Conservation (phyloP, 2,888 invertebrate species). For the Diarsia brunnea region DNA sequence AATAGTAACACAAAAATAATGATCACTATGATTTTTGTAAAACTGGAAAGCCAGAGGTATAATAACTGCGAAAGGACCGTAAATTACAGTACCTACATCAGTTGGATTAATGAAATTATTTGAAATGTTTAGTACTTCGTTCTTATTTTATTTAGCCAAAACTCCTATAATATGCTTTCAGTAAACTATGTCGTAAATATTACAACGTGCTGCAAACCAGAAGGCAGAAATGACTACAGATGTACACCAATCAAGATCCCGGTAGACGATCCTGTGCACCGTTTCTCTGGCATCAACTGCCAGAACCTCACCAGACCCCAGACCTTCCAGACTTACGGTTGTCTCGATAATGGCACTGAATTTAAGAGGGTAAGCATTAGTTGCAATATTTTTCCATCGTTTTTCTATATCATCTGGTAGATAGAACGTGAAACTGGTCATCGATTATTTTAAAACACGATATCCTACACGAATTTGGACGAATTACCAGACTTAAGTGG, state of each 20-base stretch:
- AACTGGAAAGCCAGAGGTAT: background rate
- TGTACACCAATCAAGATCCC: slow-evolving; percentile 50
- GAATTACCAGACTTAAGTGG: too few species aligned
- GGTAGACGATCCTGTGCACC: slow-evolving; percentile 54
- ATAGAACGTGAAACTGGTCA: background rate
- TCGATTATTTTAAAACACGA: background rate
- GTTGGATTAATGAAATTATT: background rate
- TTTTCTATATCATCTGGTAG: background rate
- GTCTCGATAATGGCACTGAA: slow-evolving; percentile 34
- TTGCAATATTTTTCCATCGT: background rate
- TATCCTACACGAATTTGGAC: too few species aligned
- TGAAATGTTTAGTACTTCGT: background rate
- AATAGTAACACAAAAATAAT: background rate
- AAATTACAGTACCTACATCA: background rate
- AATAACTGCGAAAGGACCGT: background rate
- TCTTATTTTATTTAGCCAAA: background rate
- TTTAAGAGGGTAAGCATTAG: slow-evolving; percentile 40
- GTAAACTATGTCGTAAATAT: slow-evolving; percentile 28
- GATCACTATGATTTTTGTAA: background rate
- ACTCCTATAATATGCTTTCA: slow-evolving; percentile 24
- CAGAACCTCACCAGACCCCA: slow-evolving; percentile 55
- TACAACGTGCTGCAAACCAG: slow-evolving; percentile 45
- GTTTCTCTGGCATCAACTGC: slow-evolving; percentile 51
- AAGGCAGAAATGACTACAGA: slow-evolving; percentile 37
- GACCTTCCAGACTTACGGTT: slow-evolving; percentile 48